Base-by-base conservation (phyloP, 2,888 invertebrate genomes). In the Pyralis farinalis region DNA sequence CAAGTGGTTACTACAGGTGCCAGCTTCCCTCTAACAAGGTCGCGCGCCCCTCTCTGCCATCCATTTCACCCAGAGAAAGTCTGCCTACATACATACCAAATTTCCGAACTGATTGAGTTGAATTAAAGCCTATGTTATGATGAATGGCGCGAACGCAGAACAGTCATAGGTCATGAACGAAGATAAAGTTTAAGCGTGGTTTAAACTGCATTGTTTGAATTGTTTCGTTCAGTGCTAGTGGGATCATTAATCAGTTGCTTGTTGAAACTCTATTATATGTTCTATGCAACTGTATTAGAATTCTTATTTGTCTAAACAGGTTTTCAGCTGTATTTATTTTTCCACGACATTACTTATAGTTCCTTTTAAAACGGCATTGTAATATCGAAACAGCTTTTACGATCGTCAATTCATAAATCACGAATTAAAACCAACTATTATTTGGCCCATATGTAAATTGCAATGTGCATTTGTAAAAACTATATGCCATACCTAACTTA, bases 61-160 rank as follows among this genome's bases (percentile, higher is more conserved):
- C 65, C 79, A 74, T 85, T 85, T 85, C 85, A 79, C 84, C 81
- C 74, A 69, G 87, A 82, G 87, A 86, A 87, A 87, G 87, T 86
- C 82, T 83, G 74, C 87, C 87, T 87, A 86, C 86, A 86, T 87
- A 85, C 87, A 86, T 87, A 87, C 86, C 83, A 84, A 87, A 86
- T 86, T 78, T 85, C 71, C 80, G 77, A 83, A 78, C 77, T 77
- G 83, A 85, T 85, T 79, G 82, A 81, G 71, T 70, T 67, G 74
- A 64, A 70, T 70, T 62, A 66, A 69, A 52, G 55, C 53, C 44
- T 51, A 59, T 48, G 55, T 55, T 44, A 69, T 74, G 72, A 74
- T 75, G 76, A 75, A 76, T 75, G 73, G 64, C 64, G 51, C 50
- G 55, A 60, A 55, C 51, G 63, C 54, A 67, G 37, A 30, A 12